Evolutionary conservation across 2,797 vertebrate genomes (phyloP), one percentile per base, ranked within the genome.

Genomic region (Rousettus madagascariensis): DNA sequence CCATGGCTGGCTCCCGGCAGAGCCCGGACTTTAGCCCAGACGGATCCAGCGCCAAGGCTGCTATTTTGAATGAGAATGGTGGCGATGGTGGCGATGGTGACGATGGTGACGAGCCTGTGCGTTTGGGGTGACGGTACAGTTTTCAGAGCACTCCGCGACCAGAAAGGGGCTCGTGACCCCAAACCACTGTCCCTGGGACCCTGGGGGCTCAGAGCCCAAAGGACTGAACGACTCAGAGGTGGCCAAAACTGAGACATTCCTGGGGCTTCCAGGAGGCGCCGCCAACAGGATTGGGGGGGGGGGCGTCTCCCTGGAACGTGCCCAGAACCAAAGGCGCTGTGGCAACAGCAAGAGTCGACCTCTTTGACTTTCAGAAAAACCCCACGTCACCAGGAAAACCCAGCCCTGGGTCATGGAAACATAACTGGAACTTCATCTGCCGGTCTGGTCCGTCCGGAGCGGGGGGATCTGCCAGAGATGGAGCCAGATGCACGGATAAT

Each of bases 401-500:
- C 41, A 49, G 84, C 30, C 30, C 2, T 30, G 46, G 8, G 6
- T 80, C 71, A 3, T 0, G 6, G 53, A n/a, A 20, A 38, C 49
- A 19, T 85, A 86, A 79, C 10, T 33, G 90, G 49, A 16, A 43
- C 57, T 63, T 90, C 46, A 79, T 78, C n/a, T 17, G 78, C 72
- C 5, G 38, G 24, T 53, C 79, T 36, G 41, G 36, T 15, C 71
- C 5, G 0, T 51, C 19, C 10, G 33, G 79, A 63, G 49, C 36
- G 46, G 28, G 57, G 26, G 15, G 61, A 12, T 36, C 75, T 41
- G 85, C 86, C 36, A 5, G 84, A 17, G 8, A 75, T 26, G 68
- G 57, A 92, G 90, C 82, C 88, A 88, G 94, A 92, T 51, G 86
- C 86, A 68, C 3, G 0, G 86, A 19, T 92, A 63, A 94, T 94